Base-by-base conservation (phyloP, 2,888 invertebrate species). In the Oscheius sp. region DNA sequence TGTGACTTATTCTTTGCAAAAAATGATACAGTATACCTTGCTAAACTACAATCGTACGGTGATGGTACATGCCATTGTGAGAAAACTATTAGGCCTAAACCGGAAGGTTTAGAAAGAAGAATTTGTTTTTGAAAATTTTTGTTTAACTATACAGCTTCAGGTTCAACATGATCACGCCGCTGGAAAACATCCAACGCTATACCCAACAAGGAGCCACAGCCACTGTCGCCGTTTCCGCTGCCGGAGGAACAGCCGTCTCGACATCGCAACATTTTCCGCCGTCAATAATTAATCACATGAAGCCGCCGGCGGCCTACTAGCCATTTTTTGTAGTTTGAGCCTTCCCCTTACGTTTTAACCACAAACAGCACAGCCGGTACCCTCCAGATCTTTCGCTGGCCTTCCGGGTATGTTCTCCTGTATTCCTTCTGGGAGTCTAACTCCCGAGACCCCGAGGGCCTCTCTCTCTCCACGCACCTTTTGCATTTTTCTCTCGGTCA, bases 141-240 rank as follows among this genome's bases (percentile, higher is more conserved):
- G 21, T 21, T 21, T 21, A 21, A 21, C 21, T 21, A 21, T 21
- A 21, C 21, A 21, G 21, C 21, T 59, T 57, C 79, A 86, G 86
- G 58, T 88, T 88, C 85, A 88, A 88, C 81, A 88, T 88, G 88
- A 88, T 88, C 75, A 88, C 88, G 2, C 88, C 88, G 29, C 75
- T 88, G 76, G 88, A 88, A 76, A 86, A 86, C 81, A 88, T 88
- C 60, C 87, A 88, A 74, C 86, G 84, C 7, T 84, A 84, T 77
- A 78, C 79, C 4, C 79, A 79, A 33, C 76, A 76, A 58, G 76
- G 74, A 53, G 72, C 48, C 29, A 29, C 73, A 11, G 65, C 53
- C 33, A 33, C 68, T 13, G 35, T 55, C 10, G 42, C 55, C n/a
- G 68, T 35, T 21, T 32, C 68, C 13, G 37, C 73, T 7, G 73